Evolutionary conservation across 1,140 invertebrate genomes (phyloP).

Genomic region (Procambarus clarkii): DNA sequence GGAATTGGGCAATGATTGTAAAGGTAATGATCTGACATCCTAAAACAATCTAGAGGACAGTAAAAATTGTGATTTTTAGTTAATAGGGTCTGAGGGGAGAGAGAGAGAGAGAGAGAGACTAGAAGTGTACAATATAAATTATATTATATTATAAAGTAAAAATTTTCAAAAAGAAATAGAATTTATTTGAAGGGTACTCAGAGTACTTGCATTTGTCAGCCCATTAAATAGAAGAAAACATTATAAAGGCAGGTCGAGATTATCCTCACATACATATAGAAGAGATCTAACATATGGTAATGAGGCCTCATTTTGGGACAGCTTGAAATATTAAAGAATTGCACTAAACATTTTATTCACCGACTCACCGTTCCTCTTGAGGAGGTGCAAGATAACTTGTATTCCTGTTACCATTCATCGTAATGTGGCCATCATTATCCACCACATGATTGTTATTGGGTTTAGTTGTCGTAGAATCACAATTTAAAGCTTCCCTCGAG

Average conservation of each 20-base stretch:
- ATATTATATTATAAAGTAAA: too few relatives aligned
- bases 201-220: background rate
- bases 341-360: background rate
- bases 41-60: too few relatives aligned
- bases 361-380: slow-evolving; percentile 10
- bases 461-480: background rate
- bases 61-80: too few relatives aligned
- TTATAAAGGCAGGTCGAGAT: too few relatives aligned
- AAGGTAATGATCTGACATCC: too few relatives aligned
- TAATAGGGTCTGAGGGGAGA: too few relatives aligned
- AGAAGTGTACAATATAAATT: too few relatives aligned
- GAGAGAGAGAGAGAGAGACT: too few relatives aligned
- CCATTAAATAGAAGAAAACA: too few relatives aligned
- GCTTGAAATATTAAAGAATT: background rate
- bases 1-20: too few relatives aligned
- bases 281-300: background rate
- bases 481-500: slow-evolving; percentile 11
- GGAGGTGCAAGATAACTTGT: background rate
- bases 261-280: background rate
- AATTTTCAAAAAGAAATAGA: background rate
- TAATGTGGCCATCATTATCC: background rate
- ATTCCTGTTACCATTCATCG: slow-evolving; percentile 1
- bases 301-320: background rate
- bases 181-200: background rate
- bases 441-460: background rate